These are phyloP conservation scores for Agriopis marginaria DNA, from an alignment of 2,888 invertebrate species.

Conservation along the genomic window DNA sequence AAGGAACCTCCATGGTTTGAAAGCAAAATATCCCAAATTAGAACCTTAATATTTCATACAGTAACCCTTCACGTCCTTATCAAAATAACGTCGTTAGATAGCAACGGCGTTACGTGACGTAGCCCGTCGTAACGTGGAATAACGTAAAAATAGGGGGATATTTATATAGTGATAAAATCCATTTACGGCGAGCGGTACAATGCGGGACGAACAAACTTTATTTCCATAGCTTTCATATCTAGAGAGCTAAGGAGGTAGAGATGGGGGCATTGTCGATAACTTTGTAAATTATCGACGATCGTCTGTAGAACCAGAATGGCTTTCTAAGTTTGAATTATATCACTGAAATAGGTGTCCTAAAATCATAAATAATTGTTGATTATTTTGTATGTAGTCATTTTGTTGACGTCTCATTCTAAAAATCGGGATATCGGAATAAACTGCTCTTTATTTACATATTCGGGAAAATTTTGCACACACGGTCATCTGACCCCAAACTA, in stretches of 20 bases:
- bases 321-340: too few relatives aligned
- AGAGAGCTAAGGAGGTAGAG: slow-evolving; percentile 57
- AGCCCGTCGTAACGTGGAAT: slow-evolving; percentile 62
- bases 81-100: slow-evolving; percentile 46
- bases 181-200: slow-evolving; percentile 79
- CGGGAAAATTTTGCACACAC: too few relatives aligned
- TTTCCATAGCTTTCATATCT: slow-evolving; percentile 84
- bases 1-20: neutral
- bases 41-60: slow-evolving; percentile 13
- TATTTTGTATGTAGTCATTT: too few relatives aligned
- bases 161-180: slow-evolving; percentile 84
- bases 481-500: too few relatives aligned
- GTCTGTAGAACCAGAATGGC: neutral
- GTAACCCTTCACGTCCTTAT: slow-evolving; percentile 38
- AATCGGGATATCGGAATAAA: too few relatives aligned
- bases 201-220: slow-evolving; percentile 82
- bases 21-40: neutral
- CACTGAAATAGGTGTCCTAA: too few relatives aligned
- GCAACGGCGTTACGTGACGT: slow-evolving; percentile 56
- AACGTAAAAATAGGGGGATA: slow-evolving; percentile 70
- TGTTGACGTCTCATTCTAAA: too few relatives aligned
- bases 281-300: slow-evolving; percentile 24
- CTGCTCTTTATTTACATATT: too few relatives aligned
- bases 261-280: slow-evolving; percentile 18
- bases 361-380: too few relatives aligned